Base-by-base conservation (phyloP, 2,888 invertebrate species). In the Aleiodes testaceus region DNA sequence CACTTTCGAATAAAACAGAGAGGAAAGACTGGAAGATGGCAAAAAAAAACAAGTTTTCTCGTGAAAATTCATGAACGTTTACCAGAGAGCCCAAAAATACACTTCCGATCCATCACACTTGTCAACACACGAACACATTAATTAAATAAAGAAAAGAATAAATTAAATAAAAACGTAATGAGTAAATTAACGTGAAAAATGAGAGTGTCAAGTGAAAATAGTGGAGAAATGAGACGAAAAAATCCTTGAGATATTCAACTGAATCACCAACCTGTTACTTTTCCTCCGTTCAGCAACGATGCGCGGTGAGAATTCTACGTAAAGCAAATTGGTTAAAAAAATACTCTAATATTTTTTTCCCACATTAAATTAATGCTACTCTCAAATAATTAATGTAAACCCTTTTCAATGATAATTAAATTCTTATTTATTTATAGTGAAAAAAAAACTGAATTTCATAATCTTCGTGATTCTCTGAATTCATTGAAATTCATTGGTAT, bases 221-320 rank as follows among this genome's bases (percentile, higher is more conserved):
- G 5, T 63, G 1, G 12, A 20, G 20, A n/a, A 52, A 22, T 20
- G 6, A 20, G 20, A 3, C n/a, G 45, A 6, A 63, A 20, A 63
- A 20, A n/a, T n/a, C 63, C 61, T 49, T 66, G 67, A 73, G 65
- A 67, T 77, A 78, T 71, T 52, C 67, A 73, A 69, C 69, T 68
- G 74, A 79, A 84, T 81, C 80, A 84, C 85, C 85, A 85, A 84
- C 85, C 85, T 86, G 84, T 86, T 86, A 85, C 83, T 84, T 79
- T 78, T 68, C 59, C 72, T 72, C 72, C 47, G 5, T 52, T 26
- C 53, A 44, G 9, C 22, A n/a, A 42, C 16, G 55, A 26, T 47
- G 45, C 44, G 12, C 53, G 67, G n/a, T 18, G 44, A 26, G 30
- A 12, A 65, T 42, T 22, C 30, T 53, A n/a, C 16, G 53, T 45